phyloP scores from a whole-genome alignment of 2,797 vertebrate species.

The Mus minutoides region DNA sequence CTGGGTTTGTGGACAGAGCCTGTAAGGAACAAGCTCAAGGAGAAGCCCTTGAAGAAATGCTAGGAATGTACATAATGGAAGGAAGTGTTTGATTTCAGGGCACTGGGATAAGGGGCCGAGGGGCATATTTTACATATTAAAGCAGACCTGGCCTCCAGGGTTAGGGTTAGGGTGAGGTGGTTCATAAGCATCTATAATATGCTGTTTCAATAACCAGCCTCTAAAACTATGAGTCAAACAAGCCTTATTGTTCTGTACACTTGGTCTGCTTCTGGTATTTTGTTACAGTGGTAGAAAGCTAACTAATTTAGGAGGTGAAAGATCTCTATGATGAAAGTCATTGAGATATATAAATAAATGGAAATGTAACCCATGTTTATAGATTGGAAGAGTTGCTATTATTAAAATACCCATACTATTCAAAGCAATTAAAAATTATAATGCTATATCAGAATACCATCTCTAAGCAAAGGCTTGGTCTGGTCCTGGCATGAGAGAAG shows the following conservation, averaged over 20 bases:
- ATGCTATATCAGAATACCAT: not conserved
- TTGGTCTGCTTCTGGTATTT: not conserved
- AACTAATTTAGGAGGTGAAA: not conserved
- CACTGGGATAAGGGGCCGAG: no score
- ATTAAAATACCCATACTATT: not conserved
- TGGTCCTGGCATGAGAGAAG: not conserved
- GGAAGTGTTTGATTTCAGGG: not conserved
- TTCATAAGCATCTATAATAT: not conserved
- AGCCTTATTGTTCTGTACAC: not conserved
- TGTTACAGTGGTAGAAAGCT: slow-evolving; percentile 1
- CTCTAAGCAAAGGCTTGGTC: not conserved
- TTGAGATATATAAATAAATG: not conserved
- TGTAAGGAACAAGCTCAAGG: not conserved
- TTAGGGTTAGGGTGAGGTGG: no score
- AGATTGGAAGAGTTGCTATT: not conserved
- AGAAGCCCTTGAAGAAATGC: not conserved
- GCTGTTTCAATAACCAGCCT: not conserved
- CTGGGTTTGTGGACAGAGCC: fast-evolving
- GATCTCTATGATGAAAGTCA: not conserved
- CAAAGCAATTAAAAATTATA: not conserved
- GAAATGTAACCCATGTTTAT: not conserved
- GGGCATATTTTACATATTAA: no score
- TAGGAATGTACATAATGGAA: not conserved
- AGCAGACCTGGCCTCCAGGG: no score
- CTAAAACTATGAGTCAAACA: not conserved